Conservation (phyloP, 2,888 invertebrate genomes). For the Dysmachus trigonus region DNA sequence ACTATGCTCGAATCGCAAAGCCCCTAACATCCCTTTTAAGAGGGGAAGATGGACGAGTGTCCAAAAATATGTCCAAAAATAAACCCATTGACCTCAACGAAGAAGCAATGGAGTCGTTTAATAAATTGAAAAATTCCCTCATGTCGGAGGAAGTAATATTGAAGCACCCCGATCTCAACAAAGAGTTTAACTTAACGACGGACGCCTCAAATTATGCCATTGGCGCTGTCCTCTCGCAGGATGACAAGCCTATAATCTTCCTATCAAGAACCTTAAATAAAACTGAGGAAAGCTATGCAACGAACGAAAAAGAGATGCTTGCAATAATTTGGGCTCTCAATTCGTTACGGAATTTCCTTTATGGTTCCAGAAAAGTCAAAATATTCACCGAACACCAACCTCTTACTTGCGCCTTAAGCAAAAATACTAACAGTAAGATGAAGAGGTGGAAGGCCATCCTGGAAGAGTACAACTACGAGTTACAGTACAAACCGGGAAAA, state of each 20-base stretch:
- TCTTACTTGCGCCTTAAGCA: not conserved
- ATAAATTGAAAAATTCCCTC: too few relatives aligned
- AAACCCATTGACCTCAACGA: too few relatives aligned
- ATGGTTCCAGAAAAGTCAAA: conserved; percentile 9
- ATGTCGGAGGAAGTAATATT: too few relatives aligned
- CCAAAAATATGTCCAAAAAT: too few relatives aligned
- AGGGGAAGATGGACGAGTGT: too few relatives aligned
- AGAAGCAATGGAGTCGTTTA: too few relatives aligned
- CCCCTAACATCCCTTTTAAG: too few relatives aligned
- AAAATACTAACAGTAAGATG: conserved; percentile 18
- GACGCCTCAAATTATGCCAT: conserved; percentile 29
- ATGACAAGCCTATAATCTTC: not conserved
- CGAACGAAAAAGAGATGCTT: conserved; percentile 13
- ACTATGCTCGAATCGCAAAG: too few relatives aligned
- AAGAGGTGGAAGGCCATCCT: too few relatives aligned
- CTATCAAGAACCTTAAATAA: conserved; percentile 19
- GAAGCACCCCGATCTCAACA: too few relatives aligned
- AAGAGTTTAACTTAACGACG: conserved; percentile 18
- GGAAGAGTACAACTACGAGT: too few relatives aligned
- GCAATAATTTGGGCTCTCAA: conserved; percentile 17
- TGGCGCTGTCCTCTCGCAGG: conserved; percentile 23
- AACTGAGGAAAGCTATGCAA: conserved; percentile 10
- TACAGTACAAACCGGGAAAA: conserved; percentile 37
- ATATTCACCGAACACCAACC: conserved; percentile 20
- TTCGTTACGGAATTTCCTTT: conserved; percentile 9